Conservation (phyloP, 2,113 vertebrate genomes). For the Capreolus pygargus region DNA sequence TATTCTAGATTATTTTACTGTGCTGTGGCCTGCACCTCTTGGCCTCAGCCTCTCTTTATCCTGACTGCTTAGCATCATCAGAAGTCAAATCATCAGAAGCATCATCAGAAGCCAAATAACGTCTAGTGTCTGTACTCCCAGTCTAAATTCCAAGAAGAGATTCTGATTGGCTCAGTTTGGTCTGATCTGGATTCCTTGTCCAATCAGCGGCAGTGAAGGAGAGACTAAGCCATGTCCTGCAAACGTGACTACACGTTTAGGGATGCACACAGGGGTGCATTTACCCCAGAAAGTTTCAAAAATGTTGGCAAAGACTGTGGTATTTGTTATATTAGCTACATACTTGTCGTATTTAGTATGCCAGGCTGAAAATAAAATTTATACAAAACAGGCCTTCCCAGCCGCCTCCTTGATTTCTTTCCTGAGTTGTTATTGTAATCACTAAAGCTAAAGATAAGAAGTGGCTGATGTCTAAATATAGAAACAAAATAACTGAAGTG, state of each 20-base stretch:
- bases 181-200: neutral
- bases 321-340: neutral
- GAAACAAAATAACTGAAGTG: neutral
- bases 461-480: constrained; percentile 20
- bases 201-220: neutral
- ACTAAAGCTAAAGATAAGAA: neutral
- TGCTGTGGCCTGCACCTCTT: neutral
- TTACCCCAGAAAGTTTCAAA: neutral
- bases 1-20: neutral
- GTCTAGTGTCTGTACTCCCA: neutral
- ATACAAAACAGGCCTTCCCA: neutral
- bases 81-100: too few species aligned
- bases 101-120: neutral
- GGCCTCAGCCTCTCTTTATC: neutral
- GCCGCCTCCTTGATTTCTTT: constrained; percentile 18
- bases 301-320: neutral
- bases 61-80: neutral
- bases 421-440: neutral
- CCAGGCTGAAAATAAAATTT: neutral
- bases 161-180: neutral
- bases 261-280: fast-evolving
- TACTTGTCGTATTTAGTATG: neutral
- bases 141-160: neutral
- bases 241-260: neutral
- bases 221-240: neutral